Conservation (phyloP, 92 coral and sea anemone genomes). For the Chrysogorgia sp. region DNA sequence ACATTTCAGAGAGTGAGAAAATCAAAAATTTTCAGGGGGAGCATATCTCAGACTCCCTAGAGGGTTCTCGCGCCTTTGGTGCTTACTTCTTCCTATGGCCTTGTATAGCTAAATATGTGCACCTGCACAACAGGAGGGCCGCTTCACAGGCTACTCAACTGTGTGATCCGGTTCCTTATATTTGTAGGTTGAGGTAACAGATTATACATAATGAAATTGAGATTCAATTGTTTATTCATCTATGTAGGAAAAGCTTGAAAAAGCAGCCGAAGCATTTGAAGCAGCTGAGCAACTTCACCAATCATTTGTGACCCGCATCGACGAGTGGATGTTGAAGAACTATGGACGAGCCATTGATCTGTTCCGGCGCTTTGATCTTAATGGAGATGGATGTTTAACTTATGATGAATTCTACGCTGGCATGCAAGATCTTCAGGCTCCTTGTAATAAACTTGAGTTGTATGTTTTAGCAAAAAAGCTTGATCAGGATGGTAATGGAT, state of each 20-base stretch:
- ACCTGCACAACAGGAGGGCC: no score
- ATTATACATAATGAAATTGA: background rate
- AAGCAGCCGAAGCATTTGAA: conserved; percentile 93
- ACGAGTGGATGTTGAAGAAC: conserved; percentile 96
- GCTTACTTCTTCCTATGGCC: no score
- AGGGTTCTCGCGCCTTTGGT: no score
- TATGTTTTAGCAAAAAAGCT: conserved; percentile 92
- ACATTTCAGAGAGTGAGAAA: no score
- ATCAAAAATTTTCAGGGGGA: no score
- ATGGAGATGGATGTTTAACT: conserved; percentile 93
- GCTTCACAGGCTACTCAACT: no score
- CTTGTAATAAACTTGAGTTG: conserved; percentile 89
- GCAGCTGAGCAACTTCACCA: conserved; percentile 94
- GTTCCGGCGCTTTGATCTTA: conserved; percentile 93
- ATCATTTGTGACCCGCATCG: conserved; percentile 94
- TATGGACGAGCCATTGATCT: conserved; percentile 94
- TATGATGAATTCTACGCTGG: conserved; percentile 98
- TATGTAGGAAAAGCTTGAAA: conserved; percentile 87
- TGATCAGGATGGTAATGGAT: conserved; percentile 81
- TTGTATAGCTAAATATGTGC: no score
- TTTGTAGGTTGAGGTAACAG: background rate
- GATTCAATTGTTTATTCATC: background rate
- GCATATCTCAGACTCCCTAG: no score
- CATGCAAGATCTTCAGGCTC: conserved; percentile 95
- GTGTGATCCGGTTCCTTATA: background rate